Evolutionary conservation across 2,113 vertebrate genomes (phyloP).

Genomic region (Macaca nemestrina): DNA sequence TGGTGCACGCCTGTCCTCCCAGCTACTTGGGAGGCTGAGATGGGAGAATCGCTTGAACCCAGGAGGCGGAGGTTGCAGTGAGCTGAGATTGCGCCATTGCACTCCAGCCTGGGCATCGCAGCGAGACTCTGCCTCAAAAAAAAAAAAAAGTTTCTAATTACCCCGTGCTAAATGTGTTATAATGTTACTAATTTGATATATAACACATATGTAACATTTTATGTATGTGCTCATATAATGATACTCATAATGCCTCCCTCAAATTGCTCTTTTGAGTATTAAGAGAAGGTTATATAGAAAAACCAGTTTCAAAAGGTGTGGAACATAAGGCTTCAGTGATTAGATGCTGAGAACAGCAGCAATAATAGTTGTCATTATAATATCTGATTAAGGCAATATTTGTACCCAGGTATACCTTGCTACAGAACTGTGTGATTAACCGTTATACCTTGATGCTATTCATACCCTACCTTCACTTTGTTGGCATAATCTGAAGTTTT

Average conservation of each 20-base stretch:
- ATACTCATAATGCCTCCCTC: neutral
- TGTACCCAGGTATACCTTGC: neutral
- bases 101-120: no score
- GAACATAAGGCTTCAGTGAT: neutral
- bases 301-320: neutral
- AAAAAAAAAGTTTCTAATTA: neutral
- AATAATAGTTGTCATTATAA: neutral
- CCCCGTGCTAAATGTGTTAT: neutral
- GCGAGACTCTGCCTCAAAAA: no score
- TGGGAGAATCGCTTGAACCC: no score
- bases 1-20: no score
- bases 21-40: no score
- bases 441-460: neutral
- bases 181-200: neutral
- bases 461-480: neutral
- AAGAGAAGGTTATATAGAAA: neutral
- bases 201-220: neutral
- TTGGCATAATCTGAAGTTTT: neutral
- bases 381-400: neutral
- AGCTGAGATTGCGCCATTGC: no score
- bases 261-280: neutral
- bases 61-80: no score
- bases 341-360: neutral
- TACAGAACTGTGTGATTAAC: neutral
- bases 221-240: neutral